Evolutionary conservation across 2,113 vertebrate genomes (phyloP), one percentile per base, ranked within the genome.

Genomic region (Otolemur garnettii): DNA sequence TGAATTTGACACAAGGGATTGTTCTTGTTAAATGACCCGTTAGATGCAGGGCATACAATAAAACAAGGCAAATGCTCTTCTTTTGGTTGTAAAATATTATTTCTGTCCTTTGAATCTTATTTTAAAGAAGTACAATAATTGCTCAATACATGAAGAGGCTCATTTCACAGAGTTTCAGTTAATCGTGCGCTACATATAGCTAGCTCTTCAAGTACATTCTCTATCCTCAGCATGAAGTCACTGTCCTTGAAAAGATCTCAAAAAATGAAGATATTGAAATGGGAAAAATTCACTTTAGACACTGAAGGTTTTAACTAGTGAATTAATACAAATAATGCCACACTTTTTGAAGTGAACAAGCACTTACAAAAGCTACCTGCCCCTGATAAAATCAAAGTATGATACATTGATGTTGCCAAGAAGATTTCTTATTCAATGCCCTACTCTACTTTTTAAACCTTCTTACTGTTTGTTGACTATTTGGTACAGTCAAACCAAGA

Each of bases 191-290:
- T 87, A 93, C 86, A 79, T 78, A 69, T 14, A 95, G 62, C 50
- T 91, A 95, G 57, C 50, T 91, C 75, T 68, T 96, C n/a, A 93
- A 84, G 50, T 82, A 93, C 87, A 59, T 87, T 92, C 50, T 96
- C 72, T 87, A 91, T 64, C 21, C 57, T 85, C 21, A 95, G 60
- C 71, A 93, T 81, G 82, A 92, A 92, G 77, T 83, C 45, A 66
- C 53, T 90, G 59, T 80, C 83, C 85, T 95, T 89, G 86, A 97
- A 96, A 96, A 89, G 91, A 94, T 95, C 95, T 96, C 18, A 91
- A 11, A 93, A 96, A 91, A 75, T 59, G 13, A 78, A 81, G 59
- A 89, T 88, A 94, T n/a, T 95, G 45, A 93, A 91, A 93, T 62
- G n/a, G 55, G 21, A n/a, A 91, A 95, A 95, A 93, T 45, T 18